Evolutionary conservation across 2,797 vertebrate species (phyloP).

Genomic region (Eulemur mongoz): DNA sequence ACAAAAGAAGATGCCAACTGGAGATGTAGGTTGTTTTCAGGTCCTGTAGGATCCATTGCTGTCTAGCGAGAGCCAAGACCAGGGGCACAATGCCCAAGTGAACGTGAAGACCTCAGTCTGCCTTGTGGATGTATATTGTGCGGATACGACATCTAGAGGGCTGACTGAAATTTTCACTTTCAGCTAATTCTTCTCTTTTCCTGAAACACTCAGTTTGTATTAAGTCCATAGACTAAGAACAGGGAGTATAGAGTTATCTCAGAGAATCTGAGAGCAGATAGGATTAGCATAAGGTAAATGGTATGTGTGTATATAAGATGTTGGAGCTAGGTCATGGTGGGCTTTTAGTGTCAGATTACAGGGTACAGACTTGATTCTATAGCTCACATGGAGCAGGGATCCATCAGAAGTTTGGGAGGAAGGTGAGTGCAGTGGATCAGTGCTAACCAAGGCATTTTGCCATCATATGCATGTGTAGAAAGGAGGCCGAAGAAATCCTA

Average conservation of each 20-base stretch:
- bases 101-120: background rate
- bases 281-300: background rate
- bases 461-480: background rate
- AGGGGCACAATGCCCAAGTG: background rate
- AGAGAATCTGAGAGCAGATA: background rate
- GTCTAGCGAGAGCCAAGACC: background rate
- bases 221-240: background rate
- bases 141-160: background rate
- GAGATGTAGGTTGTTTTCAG: background rate
- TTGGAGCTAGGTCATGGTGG: background rate
- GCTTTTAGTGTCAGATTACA: background rate
- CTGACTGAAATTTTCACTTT: slow-evolving; percentile 48
- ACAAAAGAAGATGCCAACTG: background rate
- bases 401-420: background rate
- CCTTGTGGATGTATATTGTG: slow-evolving; percentile 6
- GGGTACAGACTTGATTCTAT: background rate
- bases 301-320: background rate
- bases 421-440: background rate
- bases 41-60: background rate
- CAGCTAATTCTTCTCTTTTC: slow-evolving; percentile 43
- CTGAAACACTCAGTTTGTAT: background rate
- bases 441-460: background rate
- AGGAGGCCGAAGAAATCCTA: background rate
- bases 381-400: background rate
- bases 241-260: background rate